phyloP scores from a whole-genome alignment of 37 sponge, comb jelly and placozoan genomes.

The Theonella swinhoei region DNA sequence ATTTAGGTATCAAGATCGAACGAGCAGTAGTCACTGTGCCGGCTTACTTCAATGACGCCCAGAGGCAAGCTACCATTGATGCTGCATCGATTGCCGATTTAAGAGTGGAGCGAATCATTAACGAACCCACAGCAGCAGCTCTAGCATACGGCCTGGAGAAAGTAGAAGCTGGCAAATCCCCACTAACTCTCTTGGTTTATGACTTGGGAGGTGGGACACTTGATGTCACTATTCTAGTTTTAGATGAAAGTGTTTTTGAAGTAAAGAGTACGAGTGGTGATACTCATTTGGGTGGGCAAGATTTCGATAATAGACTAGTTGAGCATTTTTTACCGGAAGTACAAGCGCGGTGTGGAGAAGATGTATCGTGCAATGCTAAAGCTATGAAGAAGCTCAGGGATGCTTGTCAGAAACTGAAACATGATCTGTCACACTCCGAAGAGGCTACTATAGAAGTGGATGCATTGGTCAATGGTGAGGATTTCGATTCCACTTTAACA shows the following conservation, averaged over 20 bases:
- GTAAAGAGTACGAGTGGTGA: conserved; percentile 93
- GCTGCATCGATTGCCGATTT: conserved; percentile 88
- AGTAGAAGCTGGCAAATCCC: conserved; percentile 2
- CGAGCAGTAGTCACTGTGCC: conserved; percentile 90
- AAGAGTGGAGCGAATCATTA: conserved; percentile 91
- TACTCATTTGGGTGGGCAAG: conserved; percentile 91
- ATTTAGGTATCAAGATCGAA: conserved; percentile 63
- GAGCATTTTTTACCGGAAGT: conserved; percentile 73
- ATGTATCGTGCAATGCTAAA: conserved; percentile 72
- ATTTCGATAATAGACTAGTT: conserved; percentile 88
- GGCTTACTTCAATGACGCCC: conserved; percentile 96
- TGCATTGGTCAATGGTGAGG: conserved; percentile 83
- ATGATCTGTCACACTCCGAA: conserved; percentile 87
- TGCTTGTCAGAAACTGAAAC: conserved; percentile 85
- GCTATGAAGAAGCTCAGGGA: conserved; percentile 88
- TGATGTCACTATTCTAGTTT: conserved; percentile 84
- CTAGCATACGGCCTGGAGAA: conserved; percentile 95
- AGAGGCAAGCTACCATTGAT: conserved; percentile 96
- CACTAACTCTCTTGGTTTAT: conserved; percentile 80
- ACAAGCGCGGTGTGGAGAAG: conserved; percentile 66
- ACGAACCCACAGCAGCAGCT: conserved; percentile 98
- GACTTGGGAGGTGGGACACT: conserved; percentile 95
- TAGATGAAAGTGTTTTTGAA: conserved; percentile 88
- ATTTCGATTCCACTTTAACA: conserved; percentile 85
- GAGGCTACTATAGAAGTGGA: conserved; percentile 82